Conservation (phyloP, 2,113 vertebrate species). For the Thamnaconus septentrionalis region DNA sequence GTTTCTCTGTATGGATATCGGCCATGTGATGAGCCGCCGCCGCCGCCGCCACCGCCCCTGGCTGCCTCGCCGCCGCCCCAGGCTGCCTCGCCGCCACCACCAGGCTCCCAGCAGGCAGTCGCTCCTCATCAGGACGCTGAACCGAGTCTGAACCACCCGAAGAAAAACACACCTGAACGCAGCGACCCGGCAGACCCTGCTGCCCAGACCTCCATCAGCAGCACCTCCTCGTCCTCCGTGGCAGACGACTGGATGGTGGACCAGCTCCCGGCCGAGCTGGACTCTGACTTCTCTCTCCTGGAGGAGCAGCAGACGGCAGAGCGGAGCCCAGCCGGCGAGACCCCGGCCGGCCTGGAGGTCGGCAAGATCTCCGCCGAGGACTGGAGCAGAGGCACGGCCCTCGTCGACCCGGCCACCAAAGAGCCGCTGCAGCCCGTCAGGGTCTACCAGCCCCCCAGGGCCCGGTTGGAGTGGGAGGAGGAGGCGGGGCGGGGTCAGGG, state of each 20-base stretch:
- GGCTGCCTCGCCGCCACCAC: background rate
- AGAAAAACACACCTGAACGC: constrained; percentile 1
- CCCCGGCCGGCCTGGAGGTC: constrained; percentile 1
- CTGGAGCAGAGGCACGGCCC: constrained; percentile 85
- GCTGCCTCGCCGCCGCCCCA: constrained; percentile 4
- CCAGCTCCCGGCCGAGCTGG: constrained; percentile 41
- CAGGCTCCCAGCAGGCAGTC: no score
- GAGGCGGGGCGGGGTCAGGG: constrained; percentile 32
- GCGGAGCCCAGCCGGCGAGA: background rate
- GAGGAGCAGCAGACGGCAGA: constrained; percentile 30
- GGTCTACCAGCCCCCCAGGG: constrained; percentile 69
- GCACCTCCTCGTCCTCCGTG: constrained; percentile 68
- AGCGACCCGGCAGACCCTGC: constrained; percentile 2
- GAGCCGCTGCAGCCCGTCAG: constrained; percentile 82
- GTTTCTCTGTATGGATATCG: constrained; percentile 84
- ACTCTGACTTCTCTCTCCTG: constrained; percentile 44
- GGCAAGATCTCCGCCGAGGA: constrained; percentile 75
- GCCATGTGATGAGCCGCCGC: constrained; percentile 57
- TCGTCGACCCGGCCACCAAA: constrained; percentile 68
- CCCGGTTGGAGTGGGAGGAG: constrained; percentile 3
- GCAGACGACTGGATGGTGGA: constrained; percentile 71
- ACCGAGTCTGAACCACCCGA: background rate
- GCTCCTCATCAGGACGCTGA: background rate
- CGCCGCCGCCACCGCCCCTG: constrained; percentile 56
- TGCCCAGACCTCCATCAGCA: constrained; percentile 56